phyloP scores from a whole-genome alignment of 2,113 vertebrate species.

The Rhabdomys dilectus region DNA sequence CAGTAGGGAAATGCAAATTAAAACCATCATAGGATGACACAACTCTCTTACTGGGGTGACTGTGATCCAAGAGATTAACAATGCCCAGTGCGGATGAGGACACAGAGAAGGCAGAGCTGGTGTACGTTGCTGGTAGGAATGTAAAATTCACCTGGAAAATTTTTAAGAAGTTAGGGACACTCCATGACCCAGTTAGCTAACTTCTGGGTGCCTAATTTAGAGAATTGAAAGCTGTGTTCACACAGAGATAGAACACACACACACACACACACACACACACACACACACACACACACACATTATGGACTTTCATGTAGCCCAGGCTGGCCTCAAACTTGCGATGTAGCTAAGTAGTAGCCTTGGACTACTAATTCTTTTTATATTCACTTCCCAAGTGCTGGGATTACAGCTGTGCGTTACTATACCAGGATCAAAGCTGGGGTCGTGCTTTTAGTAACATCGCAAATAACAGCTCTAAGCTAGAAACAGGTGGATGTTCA shows the following conservation, averaged over 20 bases:
- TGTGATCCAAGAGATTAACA: not conserved
- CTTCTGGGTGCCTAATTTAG: too few species aligned
- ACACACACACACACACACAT: too few species aligned
- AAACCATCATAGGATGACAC: not conserved
- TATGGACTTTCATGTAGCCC: not conserved
- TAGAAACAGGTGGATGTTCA: not conserved
- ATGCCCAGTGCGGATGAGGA: not conserved
- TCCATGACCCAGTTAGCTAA: not conserved
- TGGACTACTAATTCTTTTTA: not conserved
- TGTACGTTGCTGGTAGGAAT: not conserved
- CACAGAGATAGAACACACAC: not conserved
- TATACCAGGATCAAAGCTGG: not conserved
- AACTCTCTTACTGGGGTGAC: not conserved
- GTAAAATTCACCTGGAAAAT: not conserved
- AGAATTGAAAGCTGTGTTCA: not conserved
- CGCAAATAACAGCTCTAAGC: not conserved
- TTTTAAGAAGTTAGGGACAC: not conserved
- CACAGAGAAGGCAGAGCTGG: not conserved
- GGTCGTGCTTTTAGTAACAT: not conserved
- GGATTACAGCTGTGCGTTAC: not conserved
- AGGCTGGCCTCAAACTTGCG: not conserved
- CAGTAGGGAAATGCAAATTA: not conserved
- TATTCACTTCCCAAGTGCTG: not conserved
- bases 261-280: too few species aligned
- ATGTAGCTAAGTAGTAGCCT: not conserved